A percentile compares a stretch with the other conserved stretches of the same genome.
These are phyloP conservation scores for Brenthis hecate DNA, from an alignment of 2,888 invertebrate genomes.

Conservation along the genomic window DNA sequence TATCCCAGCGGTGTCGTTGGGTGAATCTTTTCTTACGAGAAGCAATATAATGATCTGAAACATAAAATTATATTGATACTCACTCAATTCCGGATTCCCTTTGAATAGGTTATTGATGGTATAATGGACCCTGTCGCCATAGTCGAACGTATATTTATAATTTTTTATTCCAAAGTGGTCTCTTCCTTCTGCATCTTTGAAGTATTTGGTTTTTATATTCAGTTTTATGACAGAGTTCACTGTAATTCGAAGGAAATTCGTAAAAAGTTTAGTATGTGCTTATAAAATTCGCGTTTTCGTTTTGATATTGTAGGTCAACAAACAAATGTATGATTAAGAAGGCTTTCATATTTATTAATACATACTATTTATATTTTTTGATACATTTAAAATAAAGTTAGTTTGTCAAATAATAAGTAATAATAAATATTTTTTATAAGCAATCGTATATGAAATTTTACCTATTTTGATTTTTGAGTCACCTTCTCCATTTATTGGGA, in stretches of 20 bases:
- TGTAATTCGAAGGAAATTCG: slow-evolving; percentile 50
- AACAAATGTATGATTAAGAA: slow-evolving; percentile 10
- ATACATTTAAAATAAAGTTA: no score
- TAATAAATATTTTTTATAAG: background rate
- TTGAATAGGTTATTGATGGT: slow-evolving; percentile 75
- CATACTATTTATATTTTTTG: background rate
- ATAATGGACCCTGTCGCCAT: slow-evolving; percentile 73
- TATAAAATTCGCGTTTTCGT: slow-evolving; percentile 22
- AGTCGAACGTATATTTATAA: slow-evolving; percentile 72
- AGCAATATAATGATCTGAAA: background rate
- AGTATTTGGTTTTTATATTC: slow-evolving; percentile 75
- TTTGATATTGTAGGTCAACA: slow-evolving; percentile 3
- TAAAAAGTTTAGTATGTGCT: slow-evolving; percentile 32
- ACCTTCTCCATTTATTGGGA: slow-evolving; percentile 77
- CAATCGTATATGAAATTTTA: slow-evolving; percentile 41
- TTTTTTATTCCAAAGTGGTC: slow-evolving; percentile 77
- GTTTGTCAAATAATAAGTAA: no score
- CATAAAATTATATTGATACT: slow-evolving; percentile 46
- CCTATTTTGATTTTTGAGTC: slow-evolving; percentile 77
- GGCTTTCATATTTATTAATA: no score
- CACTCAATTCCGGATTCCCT: slow-evolving; percentile 75
- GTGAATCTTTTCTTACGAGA: slow-evolving; percentile 3
- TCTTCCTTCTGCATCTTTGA: slow-evolving; percentile 68
- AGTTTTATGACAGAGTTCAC: slow-evolving; percentile 75
- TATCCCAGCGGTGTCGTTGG: background rate